These are phyloP conservation scores for Copidosoma aretas DNA, from an alignment of 2,888 invertebrate species.

Conservation along the genomic window DNA sequence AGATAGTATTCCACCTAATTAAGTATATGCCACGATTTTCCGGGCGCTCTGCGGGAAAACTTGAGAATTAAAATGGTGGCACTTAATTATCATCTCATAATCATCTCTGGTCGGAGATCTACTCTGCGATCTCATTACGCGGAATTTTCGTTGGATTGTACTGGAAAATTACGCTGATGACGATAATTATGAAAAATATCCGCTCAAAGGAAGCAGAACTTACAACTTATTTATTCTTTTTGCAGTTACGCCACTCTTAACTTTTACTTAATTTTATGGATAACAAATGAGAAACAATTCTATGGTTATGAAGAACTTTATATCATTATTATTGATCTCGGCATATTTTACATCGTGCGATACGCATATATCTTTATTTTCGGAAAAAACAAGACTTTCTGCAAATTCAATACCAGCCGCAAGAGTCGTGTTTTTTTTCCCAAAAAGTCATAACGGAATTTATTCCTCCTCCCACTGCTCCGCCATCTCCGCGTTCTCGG, in stretches of 20 bases:
- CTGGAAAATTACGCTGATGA: conserved; percentile 14
- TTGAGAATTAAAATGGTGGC: conserved; percentile 1
- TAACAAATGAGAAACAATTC: no score
- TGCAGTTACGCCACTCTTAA: no score
- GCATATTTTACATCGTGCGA: no score
- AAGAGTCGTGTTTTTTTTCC: conserved; percentile 17
- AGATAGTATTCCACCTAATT: conserved; percentile 11
- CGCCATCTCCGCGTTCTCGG: no score
- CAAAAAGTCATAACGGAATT: conserved; percentile 21
- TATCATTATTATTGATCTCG: no score
- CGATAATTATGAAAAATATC: background rate
- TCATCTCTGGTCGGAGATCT: conserved; percentile 12
- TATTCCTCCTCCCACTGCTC: background rate
- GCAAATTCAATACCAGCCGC: background rate
- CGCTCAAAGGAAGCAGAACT: background rate
- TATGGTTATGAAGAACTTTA: no score
- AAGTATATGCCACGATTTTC: conserved; percentile 9
- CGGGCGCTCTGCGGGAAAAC: conserved; percentile 8
- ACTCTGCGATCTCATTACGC: conserved; percentile 17
- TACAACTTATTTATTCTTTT: no score
- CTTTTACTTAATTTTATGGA: no score
- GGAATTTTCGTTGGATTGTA: conserved; percentile 12
- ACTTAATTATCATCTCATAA: conserved; percentile 2
- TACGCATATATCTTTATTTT: no score
- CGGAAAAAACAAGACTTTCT: no score